A percentile compares a stretch with the other conserved stretches of the same genome.
These are phyloP conservation scores for Parasteatoda lunata DNA, from an alignment of 2,888 invertebrate species.

Conservation along the genomic window DNA sequence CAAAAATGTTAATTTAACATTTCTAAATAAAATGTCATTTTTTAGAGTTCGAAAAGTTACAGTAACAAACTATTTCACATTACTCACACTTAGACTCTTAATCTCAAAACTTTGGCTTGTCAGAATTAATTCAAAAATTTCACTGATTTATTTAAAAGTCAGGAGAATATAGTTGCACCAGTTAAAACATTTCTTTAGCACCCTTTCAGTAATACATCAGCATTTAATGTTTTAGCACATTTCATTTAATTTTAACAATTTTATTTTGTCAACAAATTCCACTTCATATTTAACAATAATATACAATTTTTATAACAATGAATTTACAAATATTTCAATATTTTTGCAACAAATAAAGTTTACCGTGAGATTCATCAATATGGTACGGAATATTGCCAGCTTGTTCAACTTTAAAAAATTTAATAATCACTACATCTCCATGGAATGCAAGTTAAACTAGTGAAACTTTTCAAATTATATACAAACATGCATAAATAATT, in stretches of 20 bases:
- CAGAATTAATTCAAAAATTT: constrained; percentile 37
- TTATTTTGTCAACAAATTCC: neutral
- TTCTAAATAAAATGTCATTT: constrained; percentile 32
- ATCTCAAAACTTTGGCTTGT: constrained; percentile 55
- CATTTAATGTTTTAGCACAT: neutral
- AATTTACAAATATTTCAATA: neutral
- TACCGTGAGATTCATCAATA: neutral
- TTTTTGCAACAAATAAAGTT: neutral
- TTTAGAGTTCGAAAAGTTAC: constrained; percentile 20
- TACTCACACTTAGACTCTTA: constrained; percentile 24
- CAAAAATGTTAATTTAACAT: constrained; percentile 10
- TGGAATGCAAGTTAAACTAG: too few relatives aligned
- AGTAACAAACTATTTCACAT: constrained; percentile 52
- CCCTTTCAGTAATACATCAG: constrained; percentile 40
- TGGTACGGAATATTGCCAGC: neutral
- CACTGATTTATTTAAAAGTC: constrained; percentile 34
- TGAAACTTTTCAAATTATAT: too few relatives aligned
- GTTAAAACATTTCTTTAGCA: constrained; percentile 23
- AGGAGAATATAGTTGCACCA: constrained; percentile 41
- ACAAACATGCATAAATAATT: too few relatives aligned
- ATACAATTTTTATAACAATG: neutral
- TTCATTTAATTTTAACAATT: constrained; percentile 1
- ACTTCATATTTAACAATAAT: neutral
- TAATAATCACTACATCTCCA: neutral
- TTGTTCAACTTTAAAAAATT: neutral